A percentile compares a stretch with the other conserved stretches of the same genome.
Conservation (phyloP, 2,888 invertebrate species). For the Copidosoma aretas region DNA sequence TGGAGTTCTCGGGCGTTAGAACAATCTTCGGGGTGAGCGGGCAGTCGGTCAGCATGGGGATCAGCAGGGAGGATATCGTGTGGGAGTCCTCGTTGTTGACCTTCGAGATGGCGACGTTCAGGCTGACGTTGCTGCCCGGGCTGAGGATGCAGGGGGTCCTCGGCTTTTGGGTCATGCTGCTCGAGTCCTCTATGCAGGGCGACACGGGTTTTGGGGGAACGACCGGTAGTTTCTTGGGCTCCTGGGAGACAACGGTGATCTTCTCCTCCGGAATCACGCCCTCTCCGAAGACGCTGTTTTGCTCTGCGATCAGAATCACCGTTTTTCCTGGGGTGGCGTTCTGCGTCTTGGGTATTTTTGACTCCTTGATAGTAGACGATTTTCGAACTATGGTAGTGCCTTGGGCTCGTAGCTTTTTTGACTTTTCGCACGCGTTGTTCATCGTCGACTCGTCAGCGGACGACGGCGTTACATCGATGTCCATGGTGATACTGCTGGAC, state of each 20-base stretch:
- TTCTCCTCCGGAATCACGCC: neutral
- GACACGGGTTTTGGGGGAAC: neutral
- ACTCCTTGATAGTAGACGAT: neutral
- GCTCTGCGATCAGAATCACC: no score
- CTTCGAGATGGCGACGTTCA: conserved; percentile 5
- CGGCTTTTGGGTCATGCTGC: conserved; percentile 2
- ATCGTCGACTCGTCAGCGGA: neutral
- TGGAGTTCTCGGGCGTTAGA: conserved; percentile 17
- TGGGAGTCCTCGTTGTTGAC: conserved; percentile 25
- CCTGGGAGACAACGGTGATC: no score
- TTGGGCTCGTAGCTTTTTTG: no score
- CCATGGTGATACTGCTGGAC: neutral
- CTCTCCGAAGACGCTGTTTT: no score
- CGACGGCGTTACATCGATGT: neutral
- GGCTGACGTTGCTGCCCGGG: conserved; percentile 17
- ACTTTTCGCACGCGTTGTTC: neutral
- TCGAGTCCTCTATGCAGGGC: neutral
- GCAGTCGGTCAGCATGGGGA: conserved; percentile 23
- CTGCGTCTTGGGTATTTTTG: neutral
- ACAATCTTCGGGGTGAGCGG: conserved; percentile 30
- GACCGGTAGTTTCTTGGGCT: neutral
- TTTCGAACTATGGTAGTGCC: neutral
- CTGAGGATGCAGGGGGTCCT: conserved; percentile 25
- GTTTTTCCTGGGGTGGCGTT: no score
- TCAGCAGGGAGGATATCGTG: conserved; percentile 1